Percentiles rank a stretch among this genome's conserved stretches.
phyloP scores from a whole-genome alignment of 1,140 invertebrate species.

The Brachionus rotundiformis region DNA sequence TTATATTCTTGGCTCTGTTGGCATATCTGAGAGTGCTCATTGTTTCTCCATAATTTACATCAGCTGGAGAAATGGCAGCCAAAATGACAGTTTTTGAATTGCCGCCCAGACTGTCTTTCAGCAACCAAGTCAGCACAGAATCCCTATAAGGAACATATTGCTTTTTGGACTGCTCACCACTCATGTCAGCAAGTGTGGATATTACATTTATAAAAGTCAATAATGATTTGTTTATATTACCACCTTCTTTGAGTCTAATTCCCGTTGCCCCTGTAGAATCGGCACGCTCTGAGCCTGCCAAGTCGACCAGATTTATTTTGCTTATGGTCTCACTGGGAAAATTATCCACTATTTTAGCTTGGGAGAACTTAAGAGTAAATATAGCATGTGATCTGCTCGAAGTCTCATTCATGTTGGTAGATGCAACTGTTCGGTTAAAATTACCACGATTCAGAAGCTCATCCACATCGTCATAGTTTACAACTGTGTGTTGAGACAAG shows the following conservation, averaged over 20 bases:
- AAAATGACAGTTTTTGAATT: conserved; percentile 73
- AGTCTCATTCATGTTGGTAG: conserved; percentile 70
- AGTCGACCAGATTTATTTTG: conserved; percentile 70
- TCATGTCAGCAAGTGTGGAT: conserved; percentile 65
- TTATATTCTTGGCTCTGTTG: conserved; percentile 69
- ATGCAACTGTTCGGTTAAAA: conserved; percentile 68
- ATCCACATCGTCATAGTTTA: conserved; percentile 18
- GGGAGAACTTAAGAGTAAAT: conserved; percentile 68
- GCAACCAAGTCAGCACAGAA: conserved; percentile 69
- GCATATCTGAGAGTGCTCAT: conserved; percentile 70
- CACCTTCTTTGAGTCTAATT: conserved; percentile 69
- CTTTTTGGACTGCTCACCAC: background rate
- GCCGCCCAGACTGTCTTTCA: conserved; percentile 71
- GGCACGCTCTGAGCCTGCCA: conserved; percentile 71
- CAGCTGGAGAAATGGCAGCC: conserved; percentile 71
- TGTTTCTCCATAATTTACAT: conserved; percentile 72
- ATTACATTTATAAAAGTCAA: conserved; percentile 68
- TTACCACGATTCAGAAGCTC: conserved; percentile 62
- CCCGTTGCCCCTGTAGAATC: conserved; percentile 68
- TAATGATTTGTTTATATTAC: conserved; percentile 69
- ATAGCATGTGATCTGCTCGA: conserved; percentile 70
- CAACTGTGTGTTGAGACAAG: conserved; percentile 16
- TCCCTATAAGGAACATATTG: conserved; percentile 69
- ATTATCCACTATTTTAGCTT: conserved; percentile 65
- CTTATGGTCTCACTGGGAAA: conserved; percentile 67